Evolutionary conservation across 2,888 invertebrate genomes (phyloP).

Genomic region (Pandemis corylana): DNA sequence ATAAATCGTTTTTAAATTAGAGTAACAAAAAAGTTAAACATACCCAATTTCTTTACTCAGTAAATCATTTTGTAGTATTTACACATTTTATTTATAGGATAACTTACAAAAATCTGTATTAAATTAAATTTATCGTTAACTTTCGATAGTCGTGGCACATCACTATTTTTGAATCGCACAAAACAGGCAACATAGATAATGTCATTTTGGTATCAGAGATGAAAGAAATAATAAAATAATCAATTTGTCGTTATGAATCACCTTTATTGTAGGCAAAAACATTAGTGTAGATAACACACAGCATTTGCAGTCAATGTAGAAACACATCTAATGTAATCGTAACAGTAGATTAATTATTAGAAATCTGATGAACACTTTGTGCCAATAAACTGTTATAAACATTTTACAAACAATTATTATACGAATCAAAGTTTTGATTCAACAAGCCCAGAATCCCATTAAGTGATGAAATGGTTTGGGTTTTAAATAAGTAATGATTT

Average conservation of each 20-base stretch:
- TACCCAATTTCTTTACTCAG: too few relatives aligned
- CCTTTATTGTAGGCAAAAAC: conserved; percentile 76
- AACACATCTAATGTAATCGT: conserved; percentile 42
- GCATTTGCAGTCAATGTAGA: conserved; percentile 43
- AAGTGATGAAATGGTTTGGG: neutral
- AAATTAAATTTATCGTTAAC: too few relatives aligned
- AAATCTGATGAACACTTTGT: conserved; percentile 51
- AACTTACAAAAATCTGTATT: too few relatives aligned
- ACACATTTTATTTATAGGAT: too few relatives aligned
- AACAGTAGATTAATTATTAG: conserved; percentile 53
- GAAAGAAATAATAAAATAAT: conserved; percentile 43
- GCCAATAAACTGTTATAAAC: conserved; percentile 52
- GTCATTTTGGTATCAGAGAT: neutral
- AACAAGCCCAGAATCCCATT: neutral
- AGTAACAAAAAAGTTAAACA: too few relatives aligned
- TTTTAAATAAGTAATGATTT: neutral
- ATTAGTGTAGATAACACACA: conserved; percentile 66
- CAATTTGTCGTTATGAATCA: conserved; percentile 62
- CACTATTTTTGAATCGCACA: too few relatives aligned
- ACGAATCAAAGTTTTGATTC: neutral
- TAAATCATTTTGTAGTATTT: too few relatives aligned
- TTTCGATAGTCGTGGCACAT: too few relatives aligned
- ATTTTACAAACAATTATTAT: conserved; percentile 45
- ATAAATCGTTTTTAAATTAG: too few relatives aligned
- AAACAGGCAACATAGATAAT: too few relatives aligned